Percentiles rank a stretch among this genome's conserved stretches.
These are phyloP conservation scores for Gallinago paraguaiae DNA, from an alignment of 2,113 vertebrate species.

Conservation along the genomic window DNA sequence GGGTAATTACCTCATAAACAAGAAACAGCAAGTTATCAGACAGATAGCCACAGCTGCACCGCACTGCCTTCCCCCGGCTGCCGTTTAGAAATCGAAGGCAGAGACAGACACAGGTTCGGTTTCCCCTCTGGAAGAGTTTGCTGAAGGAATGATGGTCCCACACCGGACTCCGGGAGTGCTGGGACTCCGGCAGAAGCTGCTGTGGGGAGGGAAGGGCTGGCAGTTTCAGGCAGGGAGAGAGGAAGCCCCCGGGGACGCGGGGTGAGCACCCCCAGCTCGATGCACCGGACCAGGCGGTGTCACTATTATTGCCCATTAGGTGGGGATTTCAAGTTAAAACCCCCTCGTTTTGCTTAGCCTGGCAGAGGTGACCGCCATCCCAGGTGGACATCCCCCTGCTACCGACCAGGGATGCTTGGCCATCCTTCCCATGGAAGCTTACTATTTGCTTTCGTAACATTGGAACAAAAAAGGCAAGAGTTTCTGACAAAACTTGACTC, in stretches of 20 bases:
- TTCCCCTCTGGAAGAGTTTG: background rate
- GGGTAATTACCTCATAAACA: background rate
- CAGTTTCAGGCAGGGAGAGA: background rate
- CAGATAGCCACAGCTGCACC: background rate
- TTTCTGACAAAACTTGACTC: conserved; percentile 30
- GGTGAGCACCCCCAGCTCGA: rapidly evolving
- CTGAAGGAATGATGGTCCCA: background rate
- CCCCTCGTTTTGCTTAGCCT: background rate
- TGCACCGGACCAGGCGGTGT: background rate
- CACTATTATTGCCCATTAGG: background rate
- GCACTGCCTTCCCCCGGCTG: background rate
- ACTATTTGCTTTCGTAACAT: background rate
- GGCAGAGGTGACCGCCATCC: background rate
- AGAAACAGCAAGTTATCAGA: conserved; percentile 30
- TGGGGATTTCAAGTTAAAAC: background rate
- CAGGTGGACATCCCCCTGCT: background rate
- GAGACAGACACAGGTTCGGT: background rate
- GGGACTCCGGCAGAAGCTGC: background rate
- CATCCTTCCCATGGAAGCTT: background rate
- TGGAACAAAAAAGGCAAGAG: background rate
- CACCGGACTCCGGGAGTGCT: rapidly evolving
- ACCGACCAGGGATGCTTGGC: background rate
- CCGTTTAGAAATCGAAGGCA: background rate
- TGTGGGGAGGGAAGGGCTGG: background rate
- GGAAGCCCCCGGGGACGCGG: background rate